Conservation (phyloP, 2,797 vertebrate species). For the Sebastes trivittatus region DNA sequence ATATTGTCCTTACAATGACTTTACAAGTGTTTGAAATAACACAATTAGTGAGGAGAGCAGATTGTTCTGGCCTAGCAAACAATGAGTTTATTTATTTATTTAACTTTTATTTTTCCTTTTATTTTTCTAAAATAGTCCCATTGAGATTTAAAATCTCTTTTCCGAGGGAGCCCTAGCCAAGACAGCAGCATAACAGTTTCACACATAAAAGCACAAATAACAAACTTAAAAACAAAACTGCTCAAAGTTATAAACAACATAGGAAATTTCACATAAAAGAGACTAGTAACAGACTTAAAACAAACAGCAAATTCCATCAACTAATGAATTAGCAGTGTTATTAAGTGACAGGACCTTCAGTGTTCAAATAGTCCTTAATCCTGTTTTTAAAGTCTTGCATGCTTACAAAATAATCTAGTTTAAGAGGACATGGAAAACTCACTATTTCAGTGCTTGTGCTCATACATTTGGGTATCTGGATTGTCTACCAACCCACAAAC, state of each 20-base stretch:
- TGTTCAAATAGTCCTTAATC: background rate
- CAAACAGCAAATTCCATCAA: background rate
- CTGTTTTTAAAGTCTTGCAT: background rate
- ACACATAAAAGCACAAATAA: background rate
- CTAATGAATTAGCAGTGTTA: background rate
- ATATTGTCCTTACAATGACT: slow-evolving; percentile 7
- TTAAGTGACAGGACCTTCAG: background rate
- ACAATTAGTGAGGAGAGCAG: background rate
- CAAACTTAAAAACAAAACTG: background rate
- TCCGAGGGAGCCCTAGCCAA: background rate
- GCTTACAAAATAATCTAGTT: background rate
- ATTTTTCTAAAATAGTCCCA: background rate
- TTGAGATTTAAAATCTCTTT: background rate
- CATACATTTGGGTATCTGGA: too few species aligned
- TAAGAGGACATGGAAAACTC: background rate
- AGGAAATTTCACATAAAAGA: background rate
- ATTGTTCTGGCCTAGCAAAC: background rate
- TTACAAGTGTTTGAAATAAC: slow-evolving; percentile 9
- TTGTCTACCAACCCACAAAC: background rate
- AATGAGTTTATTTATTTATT: background rate
- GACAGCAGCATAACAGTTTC: background rate
- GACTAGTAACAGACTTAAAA: background rate
- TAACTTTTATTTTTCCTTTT: background rate
- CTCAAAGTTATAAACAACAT: background rate
- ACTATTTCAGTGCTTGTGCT: too few species aligned